These are phyloP conservation scores for Catostylus mosaicus DNA, from an alignment of 30 jellyfish, hydroid and myxozoan genomes.

Conservation along the genomic window DNA sequence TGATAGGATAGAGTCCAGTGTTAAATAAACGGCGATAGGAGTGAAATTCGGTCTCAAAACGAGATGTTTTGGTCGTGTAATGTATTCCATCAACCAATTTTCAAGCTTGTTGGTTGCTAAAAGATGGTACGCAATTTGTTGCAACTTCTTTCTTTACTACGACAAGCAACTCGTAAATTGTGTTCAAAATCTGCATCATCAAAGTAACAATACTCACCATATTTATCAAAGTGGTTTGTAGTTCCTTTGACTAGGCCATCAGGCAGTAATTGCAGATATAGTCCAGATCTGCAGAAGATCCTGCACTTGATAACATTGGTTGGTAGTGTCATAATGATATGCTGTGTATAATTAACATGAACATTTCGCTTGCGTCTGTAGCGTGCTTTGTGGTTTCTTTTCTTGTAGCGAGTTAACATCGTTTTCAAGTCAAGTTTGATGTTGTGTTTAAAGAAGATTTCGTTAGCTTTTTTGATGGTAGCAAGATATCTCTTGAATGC, in stretches of 20 bases:
- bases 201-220: slow-evolving; percentile 29
- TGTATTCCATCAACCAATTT: too few relatives aligned
- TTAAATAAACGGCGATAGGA: too few relatives aligned
- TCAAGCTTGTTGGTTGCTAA: too few relatives aligned
- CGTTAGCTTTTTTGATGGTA: slow-evolving; percentile 17
- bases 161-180: too few relatives aligned
- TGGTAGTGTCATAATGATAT: slow-evolving; percentile 33
- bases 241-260: slow-evolving; percentile 75
- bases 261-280: slow-evolving; percentile 48
- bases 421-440: slow-evolving; percentile 13
- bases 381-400: slow-evolving; percentile 14
- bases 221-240: slow-evolving; percentile 16
- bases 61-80: too few relatives aligned
- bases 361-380: slow-evolving; percentile 57
- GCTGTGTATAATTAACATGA: slow-evolving; percentile 20
- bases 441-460: neutral
- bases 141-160: too few relatives aligned
- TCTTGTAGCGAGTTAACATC: neutral
- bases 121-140: too few relatives aligned
- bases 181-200: too few relatives aligned
- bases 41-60: too few relatives aligned
- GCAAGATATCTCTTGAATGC: slow-evolving; percentile 15
- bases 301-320: slow-evolving; percentile 51
- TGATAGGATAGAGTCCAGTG: too few relatives aligned
- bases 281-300: slow-evolving; percentile 65